phyloP scores from a whole-genome alignment of 1,140 invertebrate species.

The Amyelois transitella region DNA sequence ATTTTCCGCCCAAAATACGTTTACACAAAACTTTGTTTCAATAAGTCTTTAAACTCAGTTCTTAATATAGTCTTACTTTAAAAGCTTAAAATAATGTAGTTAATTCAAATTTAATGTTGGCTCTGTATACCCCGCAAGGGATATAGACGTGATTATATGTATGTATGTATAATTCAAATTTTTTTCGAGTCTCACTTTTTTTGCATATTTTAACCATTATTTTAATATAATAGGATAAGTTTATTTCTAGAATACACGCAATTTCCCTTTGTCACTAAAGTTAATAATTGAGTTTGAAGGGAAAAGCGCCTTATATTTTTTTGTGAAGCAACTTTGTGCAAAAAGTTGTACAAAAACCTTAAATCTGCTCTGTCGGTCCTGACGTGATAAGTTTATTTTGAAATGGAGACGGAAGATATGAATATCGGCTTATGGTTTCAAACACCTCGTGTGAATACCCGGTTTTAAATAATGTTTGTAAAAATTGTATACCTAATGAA shows the following conservation, averaged over 20 bases:
- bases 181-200: background rate
- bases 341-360: conserved; percentile 56
- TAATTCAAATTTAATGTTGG: no score
- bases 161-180: no score
- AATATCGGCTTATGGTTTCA: conserved; percentile 24
- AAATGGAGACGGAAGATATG: conserved; percentile 33
- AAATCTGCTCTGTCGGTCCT: conserved; percentile 42
- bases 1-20: no score
- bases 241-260: conserved; percentile 8
- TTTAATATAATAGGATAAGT: background rate
- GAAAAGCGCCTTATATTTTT: conserved; percentile 26
- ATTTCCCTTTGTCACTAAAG: conserved; percentile 57
- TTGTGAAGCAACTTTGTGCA: conserved; percentile 54
- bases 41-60: no score
- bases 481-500: no score
- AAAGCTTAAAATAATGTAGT: no score
- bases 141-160: no score
- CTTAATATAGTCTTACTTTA: no score
- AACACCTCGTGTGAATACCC: background rate
- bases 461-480: no score
- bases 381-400: conserved; percentile 68
- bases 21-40: no score
- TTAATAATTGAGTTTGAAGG: conserved; percentile 50
- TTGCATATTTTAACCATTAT: background rate
- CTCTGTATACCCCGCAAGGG: no score